Conservation (phyloP, 1,140 invertebrate genomes). For the Yoshiicerus persimilis region DNA sequence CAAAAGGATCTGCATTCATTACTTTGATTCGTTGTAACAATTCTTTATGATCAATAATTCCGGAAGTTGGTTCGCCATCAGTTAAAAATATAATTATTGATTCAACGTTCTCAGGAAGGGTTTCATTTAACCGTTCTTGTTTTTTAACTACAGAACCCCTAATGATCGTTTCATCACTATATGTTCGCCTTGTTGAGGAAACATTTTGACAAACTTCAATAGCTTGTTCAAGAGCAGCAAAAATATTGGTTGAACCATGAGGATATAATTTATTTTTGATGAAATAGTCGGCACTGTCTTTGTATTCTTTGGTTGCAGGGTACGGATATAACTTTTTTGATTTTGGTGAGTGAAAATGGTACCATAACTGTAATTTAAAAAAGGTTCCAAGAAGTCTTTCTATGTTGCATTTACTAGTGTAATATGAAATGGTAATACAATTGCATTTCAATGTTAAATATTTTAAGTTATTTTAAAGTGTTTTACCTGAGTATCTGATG, state of each 20-base stretch:
- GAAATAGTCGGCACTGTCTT: neutral
- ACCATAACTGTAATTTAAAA: neutral
- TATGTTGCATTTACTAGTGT: no score
- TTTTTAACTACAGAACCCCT: neutral
- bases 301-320: neutral
- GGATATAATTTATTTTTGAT: neutral
- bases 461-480: no score
- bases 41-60: constrained; percentile 57
- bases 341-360: neutral
- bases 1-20: neutral
- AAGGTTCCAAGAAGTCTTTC: no score
- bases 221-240: constrained; percentile 61
- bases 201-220: constrained; percentile 49
- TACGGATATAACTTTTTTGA: neutral
- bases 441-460: no score
- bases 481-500: constrained; percentile 31
- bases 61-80: constrained; percentile 69
- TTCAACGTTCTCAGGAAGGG: constrained; percentile 52
- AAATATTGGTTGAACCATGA: constrained; percentile 60
- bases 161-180: neutral
- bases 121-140: neutral
- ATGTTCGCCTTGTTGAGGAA: neutral
- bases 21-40: constrained; percentile 53
- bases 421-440: no score
- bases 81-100: constrained; percentile 73